Percentiles rank a stretch among this genome's conserved stretches.
These are phyloP conservation scores for Drosophila pachea DNA, from an alignment of 1,140 invertebrate genomes.

Conservation along the genomic window DNA sequence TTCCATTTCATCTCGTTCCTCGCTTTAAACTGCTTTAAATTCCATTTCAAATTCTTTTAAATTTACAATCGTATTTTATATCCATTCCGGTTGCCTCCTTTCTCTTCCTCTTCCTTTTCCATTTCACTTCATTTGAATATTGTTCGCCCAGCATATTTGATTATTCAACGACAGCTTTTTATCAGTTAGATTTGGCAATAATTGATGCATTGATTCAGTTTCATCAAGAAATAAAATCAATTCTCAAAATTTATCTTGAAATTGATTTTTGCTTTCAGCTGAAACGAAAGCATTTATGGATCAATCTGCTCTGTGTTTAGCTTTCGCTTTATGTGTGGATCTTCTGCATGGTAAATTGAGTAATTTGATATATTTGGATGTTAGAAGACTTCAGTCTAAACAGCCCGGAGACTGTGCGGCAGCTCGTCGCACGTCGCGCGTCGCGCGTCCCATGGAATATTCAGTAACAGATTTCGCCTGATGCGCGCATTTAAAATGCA, in stretches of 20 bases:
- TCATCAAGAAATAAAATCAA: background rate
- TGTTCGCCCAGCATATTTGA: background rate
- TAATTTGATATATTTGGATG: background rate
- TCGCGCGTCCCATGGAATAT: conserved; percentile 52
- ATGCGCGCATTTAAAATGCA: conserved; percentile 69
- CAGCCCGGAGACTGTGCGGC: background rate
- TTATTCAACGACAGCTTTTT: background rate
- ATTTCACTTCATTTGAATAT: background rate
- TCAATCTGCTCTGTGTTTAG: background rate
- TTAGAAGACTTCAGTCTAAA: conserved; percentile 3
- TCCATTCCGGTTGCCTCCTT: too few species aligned
- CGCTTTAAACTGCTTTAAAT: background rate
- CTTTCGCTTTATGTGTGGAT: background rate
- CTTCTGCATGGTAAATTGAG: background rate
- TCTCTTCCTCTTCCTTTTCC: background rate
- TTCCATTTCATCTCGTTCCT: background rate
- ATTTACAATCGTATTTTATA: too few species aligned
- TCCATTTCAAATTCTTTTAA: background rate
- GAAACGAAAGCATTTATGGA: background rate
- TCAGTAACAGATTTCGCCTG: conserved; percentile 58
- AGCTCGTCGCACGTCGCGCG: background rate
- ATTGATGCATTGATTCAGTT: background rate
- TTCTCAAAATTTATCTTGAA: too few species aligned
- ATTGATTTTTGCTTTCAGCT: too few species aligned
- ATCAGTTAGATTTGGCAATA: background rate